Evolutionary conservation across 2,797 vertebrate genomes (phyloP).

Genomic region (Poeciliopsis presidionis): DNA sequence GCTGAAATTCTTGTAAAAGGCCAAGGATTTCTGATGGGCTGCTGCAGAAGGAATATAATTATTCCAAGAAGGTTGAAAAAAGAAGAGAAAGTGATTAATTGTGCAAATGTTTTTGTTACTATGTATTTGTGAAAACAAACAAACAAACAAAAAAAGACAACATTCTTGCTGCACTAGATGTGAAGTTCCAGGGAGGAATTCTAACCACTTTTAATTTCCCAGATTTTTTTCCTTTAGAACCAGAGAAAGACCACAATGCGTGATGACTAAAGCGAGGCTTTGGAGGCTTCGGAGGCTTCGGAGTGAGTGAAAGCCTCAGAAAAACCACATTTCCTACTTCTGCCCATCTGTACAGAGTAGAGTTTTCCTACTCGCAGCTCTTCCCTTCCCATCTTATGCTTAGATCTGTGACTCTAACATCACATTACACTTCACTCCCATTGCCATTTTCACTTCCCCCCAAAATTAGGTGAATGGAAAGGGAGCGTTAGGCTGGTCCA

Average conservation of each 20-base stretch:
- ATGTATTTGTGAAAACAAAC: background rate
- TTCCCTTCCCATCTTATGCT: constrained; percentile 39
- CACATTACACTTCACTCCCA: constrained; percentile 47
- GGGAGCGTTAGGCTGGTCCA: background rate
- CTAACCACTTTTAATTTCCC: constrained; percentile 14
- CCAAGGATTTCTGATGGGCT: constrained; percentile 10
- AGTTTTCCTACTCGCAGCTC: constrained; percentile 27
- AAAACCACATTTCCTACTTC: constrained; percentile 42
- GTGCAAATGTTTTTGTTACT: background rate
- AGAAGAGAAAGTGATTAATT: background rate
- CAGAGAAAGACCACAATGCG: constrained; percentile 8
- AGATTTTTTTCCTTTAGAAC: constrained; percentile 11
- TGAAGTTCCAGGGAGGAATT: constrained; percentile 10
- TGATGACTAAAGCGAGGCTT: constrained; percentile 39
- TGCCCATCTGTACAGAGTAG: constrained; percentile 38
- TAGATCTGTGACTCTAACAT: constrained; percentile 30
- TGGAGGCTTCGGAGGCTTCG: constrained; percentile 7
- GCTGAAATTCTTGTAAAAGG: constrained; percentile 14
- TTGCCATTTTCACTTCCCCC: constrained; percentile 23
- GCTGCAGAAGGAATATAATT: background rate
- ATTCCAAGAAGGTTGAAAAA: background rate
- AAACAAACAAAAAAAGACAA: background rate
- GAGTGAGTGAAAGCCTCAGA: constrained; percentile 16
- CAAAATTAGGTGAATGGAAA: constrained; percentile 8
- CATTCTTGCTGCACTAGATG: background rate